A percentile compares a stretch with the other conserved stretches of the same genome.
Evolutionary conservation across 2,888 invertebrate genomes (phyloP).

Genomic region (Cantharis rustica): DNA sequence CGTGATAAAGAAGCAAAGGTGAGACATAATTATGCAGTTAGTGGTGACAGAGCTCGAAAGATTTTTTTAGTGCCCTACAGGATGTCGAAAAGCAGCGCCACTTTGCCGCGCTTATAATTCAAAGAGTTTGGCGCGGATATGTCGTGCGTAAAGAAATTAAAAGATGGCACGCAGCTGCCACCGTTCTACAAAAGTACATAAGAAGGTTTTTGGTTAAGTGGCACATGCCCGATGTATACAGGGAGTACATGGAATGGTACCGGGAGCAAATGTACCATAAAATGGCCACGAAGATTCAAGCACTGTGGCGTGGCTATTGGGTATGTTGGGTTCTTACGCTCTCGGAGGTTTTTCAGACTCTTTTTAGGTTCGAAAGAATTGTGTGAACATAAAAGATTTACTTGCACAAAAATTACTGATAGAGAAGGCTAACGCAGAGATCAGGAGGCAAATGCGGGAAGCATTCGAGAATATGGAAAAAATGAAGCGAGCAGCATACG

Average conservation of each 20-base stretch:
- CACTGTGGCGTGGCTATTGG: conserved; percentile 48
- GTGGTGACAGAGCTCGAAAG: not conserved
- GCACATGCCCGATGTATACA: conserved; percentile 34
- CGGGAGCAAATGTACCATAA: conserved; percentile 35
- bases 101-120: conserved; percentile 48
- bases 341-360: not conserved
- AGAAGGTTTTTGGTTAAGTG: conserved; percentile 47
- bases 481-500: conserved; percentile 26
- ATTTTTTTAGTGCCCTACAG: conserved; percentile 23
- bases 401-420: conserved; percentile 21
- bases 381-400: conserved; percentile 18
- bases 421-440: conserved; percentile 33
- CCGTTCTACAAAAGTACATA: conserved; percentile 46
- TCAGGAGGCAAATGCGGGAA: conserved; percentile 24
- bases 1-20: conserved; percentile 40
- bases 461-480: conserved; percentile 29
- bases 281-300: conserved; percentile 51
- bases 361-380: conserved; percentile 16
- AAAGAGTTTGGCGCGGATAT: conserved; percentile 47
- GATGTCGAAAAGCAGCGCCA: conserved; percentile 36
- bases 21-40: conserved; percentile 12
- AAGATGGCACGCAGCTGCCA: conserved; percentile 41
- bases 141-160: conserved; percentile 40
- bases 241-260: conserved; percentile 26
- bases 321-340: conserved; percentile 28